Evolutionary conservation across 2,888 invertebrate genomes (phyloP), one percentile per base, ranked within the genome.

Genomic region (Lithodes maja): DNA sequence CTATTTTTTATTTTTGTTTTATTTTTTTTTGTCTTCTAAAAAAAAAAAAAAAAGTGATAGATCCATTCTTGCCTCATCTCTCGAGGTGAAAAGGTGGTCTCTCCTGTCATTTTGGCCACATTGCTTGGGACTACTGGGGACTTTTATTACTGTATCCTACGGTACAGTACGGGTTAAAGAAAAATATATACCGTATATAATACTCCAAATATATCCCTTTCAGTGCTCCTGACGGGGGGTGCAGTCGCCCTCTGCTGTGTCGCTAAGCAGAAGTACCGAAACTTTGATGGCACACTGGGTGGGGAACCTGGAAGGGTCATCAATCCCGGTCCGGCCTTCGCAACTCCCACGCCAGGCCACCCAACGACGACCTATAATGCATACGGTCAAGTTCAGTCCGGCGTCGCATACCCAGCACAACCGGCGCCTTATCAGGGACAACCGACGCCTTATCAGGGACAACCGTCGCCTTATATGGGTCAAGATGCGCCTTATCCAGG

Each of bases 261-360:
- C n/a, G 71, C 71, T n/a, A 71, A 71, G 17, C 15, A 71, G 71
- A 71, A 71, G n/a, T 71, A 71, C 71, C 7, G n/a, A n/a, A n/a
- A 7, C n/a, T 71, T 71, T 71, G 61, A 61, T 12, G 61, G 61
- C 61, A 61, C 61, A 61, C 7, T 5, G 12, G 7, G n/a, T 15
- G 3, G 15, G 3, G n/a, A 71, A 3, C 71, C 71, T n/a, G 71
- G 71, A n/a, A 71, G 71, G n/a, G n/a, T 71, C 15, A 71, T 71
- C 71, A 71, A 7, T n/a, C 71, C 71, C 71, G n/a, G 71, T n/a
- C 71, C 71, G 7, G 12, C 3, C n/a, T 9, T 9, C 3, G n/a
- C 71, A 15, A 3, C 71, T 9, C 17, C 71, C n/a, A 61, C 12
- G 61, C 61, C 61, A 9, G 61, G 61, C 61, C 61, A 61, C 12